Evolutionary conservation across 2,113 vertebrate genomes (phyloP).

Genomic region (Apodemus speciosus): DNA sequence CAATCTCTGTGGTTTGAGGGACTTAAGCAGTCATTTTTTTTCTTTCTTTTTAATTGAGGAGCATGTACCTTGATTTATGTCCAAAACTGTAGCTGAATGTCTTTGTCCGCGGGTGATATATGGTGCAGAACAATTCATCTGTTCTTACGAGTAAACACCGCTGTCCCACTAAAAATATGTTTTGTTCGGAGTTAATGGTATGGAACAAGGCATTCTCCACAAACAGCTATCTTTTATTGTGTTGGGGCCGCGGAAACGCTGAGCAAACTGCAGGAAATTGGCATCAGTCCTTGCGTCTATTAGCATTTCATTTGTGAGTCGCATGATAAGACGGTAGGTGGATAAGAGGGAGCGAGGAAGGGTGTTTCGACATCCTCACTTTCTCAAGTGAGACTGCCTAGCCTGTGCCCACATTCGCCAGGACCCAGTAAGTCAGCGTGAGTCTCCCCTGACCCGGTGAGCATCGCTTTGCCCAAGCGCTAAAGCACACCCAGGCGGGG

Average conservation of each 20-base stretch:
- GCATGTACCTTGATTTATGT: slow-evolving; percentile 89
- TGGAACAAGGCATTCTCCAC: slow-evolving; percentile 87
- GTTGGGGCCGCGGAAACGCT: slow-evolving; percentile 85
- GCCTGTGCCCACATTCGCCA: slow-evolving; percentile 62
- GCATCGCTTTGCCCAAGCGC: not conserved
- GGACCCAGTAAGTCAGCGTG: slow-evolving; percentile 49
- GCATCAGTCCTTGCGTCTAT: slow-evolving; percentile 83
- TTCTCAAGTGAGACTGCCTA: slow-evolving; percentile 49
- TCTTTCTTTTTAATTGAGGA: slow-evolving; percentile 79
- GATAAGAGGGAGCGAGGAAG: slow-evolving; percentile 67
- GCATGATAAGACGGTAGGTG: slow-evolving; percentile 77
- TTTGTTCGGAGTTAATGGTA: slow-evolving; percentile 90
- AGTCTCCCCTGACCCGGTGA: slow-evolving; percentile 46
- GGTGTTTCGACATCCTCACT: slow-evolving; percentile 17
- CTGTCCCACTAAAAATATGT: slow-evolving; percentile 89
- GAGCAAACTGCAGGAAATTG: slow-evolving; percentile 87
- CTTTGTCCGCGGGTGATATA: slow-evolving; percentile 88
- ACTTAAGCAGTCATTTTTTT: slow-evolving; percentile 81
- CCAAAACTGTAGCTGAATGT: slow-evolving; percentile 85
- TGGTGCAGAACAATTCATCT: slow-evolving; percentile 86
- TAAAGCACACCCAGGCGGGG: slow-evolving; percentile 61
- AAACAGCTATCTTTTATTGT: slow-evolving; percentile 87
- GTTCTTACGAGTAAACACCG: slow-evolving; percentile 88
- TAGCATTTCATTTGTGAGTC: slow-evolving; percentile 82
- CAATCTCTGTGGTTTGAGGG: slow-evolving; percentile 86